A percentile compares a stretch with the other conserved stretches of the same genome.
phyloP scores from a whole-genome alignment of 2,888 invertebrate genomes.

The Neocrepidodera transversa region DNA sequence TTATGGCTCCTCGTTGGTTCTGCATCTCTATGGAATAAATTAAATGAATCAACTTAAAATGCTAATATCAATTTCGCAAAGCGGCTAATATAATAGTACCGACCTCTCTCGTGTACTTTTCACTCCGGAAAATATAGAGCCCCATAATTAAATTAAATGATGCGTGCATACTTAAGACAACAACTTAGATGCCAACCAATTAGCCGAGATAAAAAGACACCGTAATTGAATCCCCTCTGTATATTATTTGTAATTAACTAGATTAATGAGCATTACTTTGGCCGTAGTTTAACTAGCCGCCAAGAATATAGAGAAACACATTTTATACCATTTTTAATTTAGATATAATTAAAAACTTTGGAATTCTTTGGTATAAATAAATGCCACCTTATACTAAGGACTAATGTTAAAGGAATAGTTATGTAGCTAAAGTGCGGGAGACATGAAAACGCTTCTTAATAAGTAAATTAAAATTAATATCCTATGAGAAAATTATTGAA shows the following conservation, averaged over 20 bases:
- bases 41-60: slow-evolving; percentile 10
- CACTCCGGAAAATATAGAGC: slow-evolving; percentile 25
- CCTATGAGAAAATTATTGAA: too few species aligned
- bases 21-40: neutral
- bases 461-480: too few species aligned
- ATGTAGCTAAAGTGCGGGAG: too few species aligned
- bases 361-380: neutral
- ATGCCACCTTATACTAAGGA: neutral
- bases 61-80: slow-evolving; percentile 11
- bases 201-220: slow-evolving; percentile 33
- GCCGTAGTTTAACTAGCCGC: slow-evolving; percentile 21
- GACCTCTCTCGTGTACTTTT: slow-evolving; percentile 24
- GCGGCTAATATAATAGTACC: slow-evolving; percentile 17
- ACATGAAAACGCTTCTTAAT: too few species aligned
- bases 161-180: slow-evolving; percentile 33
- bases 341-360: neutral
- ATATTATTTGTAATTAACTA: slow-evolving; percentile 34
- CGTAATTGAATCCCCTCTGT: slow-evolving; percentile 30
- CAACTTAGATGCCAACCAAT: slow-evolving; percentile 33
- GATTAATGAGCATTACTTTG: slow-evolving; percentile 33
- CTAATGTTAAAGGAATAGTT: too few species aligned
- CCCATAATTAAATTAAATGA: slow-evolving; percentile 36
- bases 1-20: slow-evolving; percentile 1
- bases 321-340: neutral
- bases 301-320: neutral